phyloP scores from a whole-genome alignment of 2,888 invertebrate genomes.

The Machimus atricapillus region DNA sequence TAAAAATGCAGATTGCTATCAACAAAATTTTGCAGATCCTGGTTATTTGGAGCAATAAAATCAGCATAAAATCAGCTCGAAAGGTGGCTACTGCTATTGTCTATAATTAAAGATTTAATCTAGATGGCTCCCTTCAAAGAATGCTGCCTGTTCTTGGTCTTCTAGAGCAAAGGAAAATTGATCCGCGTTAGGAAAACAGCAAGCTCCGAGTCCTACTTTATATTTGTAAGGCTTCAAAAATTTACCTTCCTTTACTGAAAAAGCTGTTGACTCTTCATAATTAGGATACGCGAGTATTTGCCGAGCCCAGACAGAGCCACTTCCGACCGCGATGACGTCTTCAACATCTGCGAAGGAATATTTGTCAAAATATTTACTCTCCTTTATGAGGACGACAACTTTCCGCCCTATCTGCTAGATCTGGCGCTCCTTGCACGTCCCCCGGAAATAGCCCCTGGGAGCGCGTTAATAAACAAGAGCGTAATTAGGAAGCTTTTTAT shows the following conservation, averaged over 20 bases:
- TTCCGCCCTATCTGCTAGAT: neutral
- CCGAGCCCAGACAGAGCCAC: neutral
- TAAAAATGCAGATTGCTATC: too few relatives aligned
- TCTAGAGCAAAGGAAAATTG: neutral
- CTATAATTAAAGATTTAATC: neutral
- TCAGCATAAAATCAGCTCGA: neutral
- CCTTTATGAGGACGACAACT: neutral
- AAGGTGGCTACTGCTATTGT: neutral
- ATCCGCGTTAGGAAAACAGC: neutral
- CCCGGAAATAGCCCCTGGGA: neutral
- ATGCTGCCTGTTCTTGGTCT: neutral
- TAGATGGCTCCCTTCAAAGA: neutral
- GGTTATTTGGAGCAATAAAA: neutral
- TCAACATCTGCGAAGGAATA: neutral
- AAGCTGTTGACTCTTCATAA: constrained; percentile 29
- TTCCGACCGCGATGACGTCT: neutral
- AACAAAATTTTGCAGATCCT: too few relatives aligned
- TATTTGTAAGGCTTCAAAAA: neutral
- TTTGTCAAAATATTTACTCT: constrained; percentile 34
- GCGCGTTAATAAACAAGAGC: constrained; percentile 19
- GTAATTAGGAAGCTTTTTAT: constrained; percentile 19
- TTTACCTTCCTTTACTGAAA: neutral
- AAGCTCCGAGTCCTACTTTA: neutral
- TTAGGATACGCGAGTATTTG: constrained; percentile 29
- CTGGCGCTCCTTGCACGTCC: neutral